Percentiles rank a stretch among this genome's conserved stretches.
These are phyloP conservation scores for Radopholus similis DNA, from an alignment of 1,140 invertebrate species.

Conservation along the genomic window DNA sequence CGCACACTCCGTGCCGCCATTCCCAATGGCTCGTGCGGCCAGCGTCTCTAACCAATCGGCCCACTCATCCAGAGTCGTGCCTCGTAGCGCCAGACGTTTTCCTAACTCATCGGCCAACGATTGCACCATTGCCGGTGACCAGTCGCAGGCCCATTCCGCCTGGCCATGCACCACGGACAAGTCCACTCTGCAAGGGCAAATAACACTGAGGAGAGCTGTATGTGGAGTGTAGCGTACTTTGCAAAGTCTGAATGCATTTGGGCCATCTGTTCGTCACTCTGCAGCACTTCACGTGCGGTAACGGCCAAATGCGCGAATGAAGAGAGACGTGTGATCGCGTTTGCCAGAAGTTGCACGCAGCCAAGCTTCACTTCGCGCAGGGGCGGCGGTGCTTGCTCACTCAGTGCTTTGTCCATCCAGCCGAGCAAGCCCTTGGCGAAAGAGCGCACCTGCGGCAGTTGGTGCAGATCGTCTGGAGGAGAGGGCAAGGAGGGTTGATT, in stretches of 20 bases:
- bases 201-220: slow-evolving; percentile 6
- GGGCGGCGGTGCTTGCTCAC: slow-evolving; percentile 74
- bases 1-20: slow-evolving; percentile 65
- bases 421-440: slow-evolving; percentile 60
- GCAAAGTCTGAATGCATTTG: slow-evolving; percentile 96
- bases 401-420: slow-evolving; percentile 80
- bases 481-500: slow-evolving; percentile 15
- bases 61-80: slow-evolving; percentile 92
- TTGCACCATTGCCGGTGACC: slow-evolving; percentile 70
- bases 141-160: slow-evolving; percentile 80
- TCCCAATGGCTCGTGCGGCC: slow-evolving; percentile 79
- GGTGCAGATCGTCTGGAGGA: not conserved
- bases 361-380: slow-evolving; percentile 75
- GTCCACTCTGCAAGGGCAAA: slow-evolving; percentile 39
- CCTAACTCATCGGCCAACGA: slow-evolving; percentile 39
- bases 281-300: slow-evolving; percentile 87
- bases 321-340: slow-evolving; percentile 88
- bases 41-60: slow-evolving; percentile 90
- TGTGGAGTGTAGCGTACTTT: slow-evolving; percentile 69
- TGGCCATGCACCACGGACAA: slow-evolving; percentile 64
- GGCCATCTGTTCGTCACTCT: slow-evolving; percentile 87
- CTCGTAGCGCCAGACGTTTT: slow-evolving; percentile 77
- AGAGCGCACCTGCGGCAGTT: slow-evolving; percentile 5
- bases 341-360: slow-evolving; percentile 85
- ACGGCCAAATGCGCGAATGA: slow-evolving; percentile 96